Evolutionary conservation across 1,140 invertebrate species (phyloP).

Genomic region (Zaprionus vittiger): DNA sequence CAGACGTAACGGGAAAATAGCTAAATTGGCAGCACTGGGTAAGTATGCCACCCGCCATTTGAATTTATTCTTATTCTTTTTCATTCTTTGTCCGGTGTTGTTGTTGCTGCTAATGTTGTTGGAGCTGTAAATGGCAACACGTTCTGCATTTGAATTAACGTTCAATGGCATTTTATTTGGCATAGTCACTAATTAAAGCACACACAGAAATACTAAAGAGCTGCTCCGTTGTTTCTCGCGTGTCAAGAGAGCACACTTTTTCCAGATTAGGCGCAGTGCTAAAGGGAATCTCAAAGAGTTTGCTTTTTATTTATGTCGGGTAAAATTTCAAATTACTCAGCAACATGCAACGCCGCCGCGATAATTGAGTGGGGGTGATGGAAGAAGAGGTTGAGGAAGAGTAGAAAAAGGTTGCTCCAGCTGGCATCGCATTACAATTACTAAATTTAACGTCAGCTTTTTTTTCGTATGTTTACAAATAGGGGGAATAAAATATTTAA

Average conservation of each 20-base stretch:
- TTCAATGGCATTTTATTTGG: constrained; percentile 72
- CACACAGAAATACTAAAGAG: constrained; percentile 31
- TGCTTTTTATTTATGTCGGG: constrained; percentile 16
- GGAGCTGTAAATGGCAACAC: constrained; percentile 65
- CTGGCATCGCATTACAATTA: constrained; percentile 21
- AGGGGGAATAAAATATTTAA: constrained; percentile 36
- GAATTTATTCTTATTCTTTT: constrained; percentile 36
- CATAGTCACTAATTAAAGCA: constrained; percentile 66
- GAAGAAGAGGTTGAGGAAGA: neutral
- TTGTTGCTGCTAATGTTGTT: constrained; percentile 25
- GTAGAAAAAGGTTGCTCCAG: neutral
- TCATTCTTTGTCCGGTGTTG: constrained; percentile 32
- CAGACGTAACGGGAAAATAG: too few relatives aligned
- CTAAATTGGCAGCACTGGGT: neutral
- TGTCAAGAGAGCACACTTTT: constrained; percentile 48
- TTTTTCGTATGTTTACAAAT: constrained; percentile 8
- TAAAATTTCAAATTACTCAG: constrained; percentile 51
- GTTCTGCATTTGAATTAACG: constrained; percentile 75
- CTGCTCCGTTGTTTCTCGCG: constrained; percentile 28
- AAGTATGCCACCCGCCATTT: constrained; percentile 31
- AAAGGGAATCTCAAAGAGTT: constrained; percentile 20
- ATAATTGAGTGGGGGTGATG: constrained; percentile 1
- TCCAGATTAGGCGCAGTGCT: constrained; percentile 34
- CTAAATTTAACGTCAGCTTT: neutral
- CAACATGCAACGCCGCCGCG: constrained; percentile 58